Evolutionary conservation across 2,888 invertebrate genomes (phyloP).

Genomic region (Strigamia transsilvanica): DNA sequence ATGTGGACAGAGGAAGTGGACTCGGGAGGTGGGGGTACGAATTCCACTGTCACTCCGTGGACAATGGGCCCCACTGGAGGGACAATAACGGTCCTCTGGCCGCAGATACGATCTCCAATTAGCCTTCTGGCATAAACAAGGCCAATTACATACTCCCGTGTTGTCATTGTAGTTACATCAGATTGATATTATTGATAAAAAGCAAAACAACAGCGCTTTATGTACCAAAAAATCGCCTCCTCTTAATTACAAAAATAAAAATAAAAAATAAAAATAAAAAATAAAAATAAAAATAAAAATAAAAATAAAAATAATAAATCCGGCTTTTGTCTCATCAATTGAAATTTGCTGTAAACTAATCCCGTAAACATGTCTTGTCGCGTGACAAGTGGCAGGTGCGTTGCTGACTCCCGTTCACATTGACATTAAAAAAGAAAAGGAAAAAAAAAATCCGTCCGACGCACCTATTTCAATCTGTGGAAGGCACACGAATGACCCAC

Average conservation of each 20-base stretch:
- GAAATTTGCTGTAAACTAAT: slow-evolving; percentile 24
- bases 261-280: background rate
- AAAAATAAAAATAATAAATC: background rate
- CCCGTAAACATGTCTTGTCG: slow-evolving; percentile 36
- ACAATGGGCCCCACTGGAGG: slow-evolving; percentile 7
- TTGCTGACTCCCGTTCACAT: slow-evolving; percentile 41
- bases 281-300: background rate
- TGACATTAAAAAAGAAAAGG: background rate
- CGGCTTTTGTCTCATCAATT: background rate
- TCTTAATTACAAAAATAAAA: background rate
- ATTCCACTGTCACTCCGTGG: slow-evolving; percentile 9
- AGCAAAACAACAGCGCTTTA: background rate
- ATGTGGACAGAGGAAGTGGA: slow-evolving; percentile 23
- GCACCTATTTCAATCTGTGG: slow-evolving; percentile 41
- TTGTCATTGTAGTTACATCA: slow-evolving; percentile 14
- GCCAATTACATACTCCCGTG: slow-evolving; percentile 30
- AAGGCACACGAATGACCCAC: slow-evolving; percentile 44
- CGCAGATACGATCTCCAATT: slow-evolving; percentile 32
- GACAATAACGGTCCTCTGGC: slow-evolving; percentile 36
- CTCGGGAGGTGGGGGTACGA: slow-evolving; percentile 2
- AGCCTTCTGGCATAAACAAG: slow-evolving; percentile 33
- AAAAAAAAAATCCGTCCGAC: slow-evolving; percentile 28
- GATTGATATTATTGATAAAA: slow-evolving; percentile 26
- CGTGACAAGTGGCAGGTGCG: slow-evolving; percentile 36
- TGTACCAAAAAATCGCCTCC: background rate